Conservation (phyloP, 2,797 vertebrate genomes). For the Platalea minor region DNA sequence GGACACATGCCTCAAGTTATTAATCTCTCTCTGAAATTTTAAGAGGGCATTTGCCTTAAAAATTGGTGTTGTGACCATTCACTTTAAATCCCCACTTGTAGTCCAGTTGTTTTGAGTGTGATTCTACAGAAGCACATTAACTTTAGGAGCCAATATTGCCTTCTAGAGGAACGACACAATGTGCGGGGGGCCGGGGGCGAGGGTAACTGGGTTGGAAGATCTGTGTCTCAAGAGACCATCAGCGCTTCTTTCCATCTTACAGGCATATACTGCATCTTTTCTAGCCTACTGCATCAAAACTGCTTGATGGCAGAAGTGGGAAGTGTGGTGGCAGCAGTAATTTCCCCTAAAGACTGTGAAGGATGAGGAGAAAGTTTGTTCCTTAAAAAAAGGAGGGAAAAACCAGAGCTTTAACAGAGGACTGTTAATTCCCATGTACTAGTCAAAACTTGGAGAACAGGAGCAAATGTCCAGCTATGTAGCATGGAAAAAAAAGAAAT, state of each 20-base stretch:
- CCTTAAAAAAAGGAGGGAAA: fast-evolving
- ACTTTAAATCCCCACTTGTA: not conserved
- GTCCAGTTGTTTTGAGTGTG: fast-evolving
- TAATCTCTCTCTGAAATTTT: not conserved
- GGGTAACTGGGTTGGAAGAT: not conserved
- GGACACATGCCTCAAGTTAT: not conserved
- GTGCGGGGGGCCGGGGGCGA: fast-evolving
- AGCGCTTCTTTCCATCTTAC: not conserved
- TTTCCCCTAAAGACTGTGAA: not conserved
- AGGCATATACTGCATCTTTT: not conserved
- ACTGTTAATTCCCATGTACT: not conserved
- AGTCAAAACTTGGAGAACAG: not conserved
- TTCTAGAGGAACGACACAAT: not conserved
- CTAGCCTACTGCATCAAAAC: not conserved
- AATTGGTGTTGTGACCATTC: not conserved
- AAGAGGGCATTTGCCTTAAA: not conserved
- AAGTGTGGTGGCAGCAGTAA: not conserved
- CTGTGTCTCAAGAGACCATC: not conserved
- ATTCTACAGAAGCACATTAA: not conserved
- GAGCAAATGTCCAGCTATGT: not conserved
- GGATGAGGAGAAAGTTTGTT: not conserved
- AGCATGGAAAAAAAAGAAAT: not conserved
- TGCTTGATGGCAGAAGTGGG: not conserved
- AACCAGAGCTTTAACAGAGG: not conserved
- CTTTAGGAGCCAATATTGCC: not conserved